Percentiles rank a stretch among this genome's conserved stretches.
Conservation (phyloP, 2,888 invertebrate genomes). For the Sphaerophoria rueppellii region DNA sequence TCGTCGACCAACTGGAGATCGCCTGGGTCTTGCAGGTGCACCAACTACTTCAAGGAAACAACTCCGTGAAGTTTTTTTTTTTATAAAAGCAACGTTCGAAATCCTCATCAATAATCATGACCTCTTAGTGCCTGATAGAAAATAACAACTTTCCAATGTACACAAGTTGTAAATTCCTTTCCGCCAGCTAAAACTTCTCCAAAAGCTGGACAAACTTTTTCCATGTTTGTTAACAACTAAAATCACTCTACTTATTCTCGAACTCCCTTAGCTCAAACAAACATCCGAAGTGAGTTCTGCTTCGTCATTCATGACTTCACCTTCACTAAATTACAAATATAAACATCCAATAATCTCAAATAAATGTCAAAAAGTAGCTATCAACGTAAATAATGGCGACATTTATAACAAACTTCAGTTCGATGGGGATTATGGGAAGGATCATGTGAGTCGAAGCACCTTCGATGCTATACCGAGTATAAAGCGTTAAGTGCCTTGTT, state of each 20-base stretch:
- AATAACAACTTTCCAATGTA: conserved; percentile 3
- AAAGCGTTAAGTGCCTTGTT: conserved; percentile 67
- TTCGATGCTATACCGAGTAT: conserved; percentile 28
- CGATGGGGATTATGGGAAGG: conserved; percentile 18
- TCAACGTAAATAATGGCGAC: conserved; percentile 70
- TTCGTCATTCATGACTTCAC: conserved; percentile 72
- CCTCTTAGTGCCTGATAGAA: not conserved
- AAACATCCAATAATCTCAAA: conserved; percentile 73
- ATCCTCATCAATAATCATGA: conserved; percentile 1
- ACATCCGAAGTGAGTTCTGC: conserved; percentile 14
- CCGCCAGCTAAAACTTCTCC: not conserved
- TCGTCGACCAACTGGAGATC: too few species aligned
- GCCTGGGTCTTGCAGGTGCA: too few species aligned
- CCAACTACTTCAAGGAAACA: too few species aligned
- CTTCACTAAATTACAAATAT: conserved; percentile 72
- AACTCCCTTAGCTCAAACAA: conserved; percentile 33
- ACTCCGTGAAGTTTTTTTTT: too few species aligned
- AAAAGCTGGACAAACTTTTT: conserved; percentile 22
- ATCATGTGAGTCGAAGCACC: conserved; percentile 47
- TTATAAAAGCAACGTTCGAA: not conserved
- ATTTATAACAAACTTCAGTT: conserved; percentile 55
- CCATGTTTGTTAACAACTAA: conserved; percentile 42
- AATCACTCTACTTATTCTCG: not conserved
- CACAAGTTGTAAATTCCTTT: conserved; percentile 1
- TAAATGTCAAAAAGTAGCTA: conserved; percentile 73